Base-by-base conservation (phyloP, 2,797 vertebrate species). In the Neosilurus mollespiculum region DNA sequence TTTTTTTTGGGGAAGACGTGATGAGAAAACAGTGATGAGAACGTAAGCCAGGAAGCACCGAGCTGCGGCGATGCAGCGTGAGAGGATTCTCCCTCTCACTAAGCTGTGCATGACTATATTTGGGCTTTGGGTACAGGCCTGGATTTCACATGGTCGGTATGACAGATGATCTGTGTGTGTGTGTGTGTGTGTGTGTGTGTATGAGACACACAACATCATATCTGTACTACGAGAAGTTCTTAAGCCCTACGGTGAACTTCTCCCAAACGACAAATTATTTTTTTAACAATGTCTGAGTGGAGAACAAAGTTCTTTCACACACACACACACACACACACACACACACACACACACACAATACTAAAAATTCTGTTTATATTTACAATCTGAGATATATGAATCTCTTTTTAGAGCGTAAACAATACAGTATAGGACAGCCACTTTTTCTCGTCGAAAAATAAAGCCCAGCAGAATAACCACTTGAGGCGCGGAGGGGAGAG, bases 101-200 rank as follows among this genome's bases (percentile, higher is more conserved):
- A 80, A 12, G 90, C 89, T 92, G 88, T 85, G 87, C 87, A 92
- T 95, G 94, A 94, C 94, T 94, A 95, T 94, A 95, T 95, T 94
- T 94, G 94, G 94, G 89, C 87, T 90, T 93, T 92, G 90, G 90
- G 92, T 91, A 89, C 88, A 92, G 89, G 89, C 87, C 88, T 89
- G 92, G 89, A 93, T 93, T 92, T 86, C 88, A 90, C 88, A 85
- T 90, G 90, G 90, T 90, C 89, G 89, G 90, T 93, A 89, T 93
- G 92, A 94, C 92, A 94, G 93, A 94, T 93, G 93, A 93, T 4
- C 4, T 89, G 91, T 89, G 87, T 87, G 85, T 86, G 86, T 78
- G 71, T 72, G 81, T 79, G 86, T 73, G 84, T 77, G 78, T 70
- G 54, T 49, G 0, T 2, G 53, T 49, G 30, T 2, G 53, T 18